Conservation (phyloP, 2,113 vertebrate species). For the Neolamprologus sp. region DNA sequence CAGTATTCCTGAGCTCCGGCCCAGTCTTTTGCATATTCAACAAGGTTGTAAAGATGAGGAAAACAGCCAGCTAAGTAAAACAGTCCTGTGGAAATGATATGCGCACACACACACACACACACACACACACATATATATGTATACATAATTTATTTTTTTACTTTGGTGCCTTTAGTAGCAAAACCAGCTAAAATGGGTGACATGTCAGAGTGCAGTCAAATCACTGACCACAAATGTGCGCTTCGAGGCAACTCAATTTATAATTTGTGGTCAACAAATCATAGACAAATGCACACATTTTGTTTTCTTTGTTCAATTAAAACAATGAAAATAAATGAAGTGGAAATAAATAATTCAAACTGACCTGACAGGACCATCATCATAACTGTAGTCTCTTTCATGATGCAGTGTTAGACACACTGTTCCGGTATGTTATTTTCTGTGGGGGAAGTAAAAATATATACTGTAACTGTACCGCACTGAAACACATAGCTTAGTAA, state of each 20-base stretch:
- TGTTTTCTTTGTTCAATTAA: background rate
- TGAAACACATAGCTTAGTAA: background rate
- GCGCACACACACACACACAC: too few relatives aligned
- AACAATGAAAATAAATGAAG: background rate
- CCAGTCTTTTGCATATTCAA: fast-evolving
- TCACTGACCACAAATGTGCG: background rate
- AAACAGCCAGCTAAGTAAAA: background rate
- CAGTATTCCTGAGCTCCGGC: background rate
- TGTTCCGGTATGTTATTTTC: background rate
- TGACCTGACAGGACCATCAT: background rate
- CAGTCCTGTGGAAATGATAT: background rate
- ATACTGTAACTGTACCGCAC: background rate
- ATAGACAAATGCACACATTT: background rate
- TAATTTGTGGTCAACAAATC: background rate
- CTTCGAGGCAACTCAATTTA: background rate
- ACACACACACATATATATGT: background rate
- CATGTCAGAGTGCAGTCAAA: background rate
- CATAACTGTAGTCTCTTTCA: background rate
- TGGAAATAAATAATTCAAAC: background rate
- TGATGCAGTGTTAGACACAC: background rate
- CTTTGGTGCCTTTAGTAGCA: background rate
- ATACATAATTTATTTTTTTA: background rate
- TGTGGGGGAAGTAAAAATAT: background rate
- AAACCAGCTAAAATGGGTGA: background rate
- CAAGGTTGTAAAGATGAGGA: background rate